phyloP scores from a whole-genome alignment of 2,797 vertebrate species.

The Esox masquinongy region DNA sequence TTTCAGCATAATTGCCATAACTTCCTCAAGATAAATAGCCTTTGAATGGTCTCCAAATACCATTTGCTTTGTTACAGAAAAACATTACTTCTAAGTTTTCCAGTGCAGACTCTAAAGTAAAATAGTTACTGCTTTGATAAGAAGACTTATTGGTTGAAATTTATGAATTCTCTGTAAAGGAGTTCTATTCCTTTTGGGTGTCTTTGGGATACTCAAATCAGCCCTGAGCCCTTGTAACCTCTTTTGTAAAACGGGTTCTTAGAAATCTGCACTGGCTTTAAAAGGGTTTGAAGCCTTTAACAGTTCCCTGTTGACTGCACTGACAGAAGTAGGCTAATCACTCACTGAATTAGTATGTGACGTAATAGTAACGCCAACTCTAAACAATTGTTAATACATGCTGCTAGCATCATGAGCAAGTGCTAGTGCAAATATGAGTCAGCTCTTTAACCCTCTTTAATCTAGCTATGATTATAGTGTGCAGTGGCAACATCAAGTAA shows the following conservation, averaged over 20 bases:
- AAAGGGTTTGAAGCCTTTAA: too few relatives aligned
- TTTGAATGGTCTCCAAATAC: background rate
- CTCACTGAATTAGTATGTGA: too few relatives aligned
- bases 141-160: slow-evolving; percentile 63
- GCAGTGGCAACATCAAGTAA: too few relatives aligned
- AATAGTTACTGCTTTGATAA: slow-evolving; percentile 70
- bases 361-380: too few relatives aligned
- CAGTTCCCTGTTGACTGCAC: too few relatives aligned
- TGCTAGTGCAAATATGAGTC: too few relatives aligned
- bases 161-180: slow-evolving; percentile 52
- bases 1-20: background rate
- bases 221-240: slow-evolving; percentile 44
- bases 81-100: slow-evolving; percentile 31
- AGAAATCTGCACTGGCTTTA: background rate
- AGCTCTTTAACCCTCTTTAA: too few relatives aligned
- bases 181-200: slow-evolving; percentile 47
- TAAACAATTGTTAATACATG: too few relatives aligned
- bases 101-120: slow-evolving; percentile 63
- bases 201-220: slow-evolving; percentile 54
- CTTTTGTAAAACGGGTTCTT: background rate
- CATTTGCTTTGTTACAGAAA: background rate
- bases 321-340: too few relatives aligned
- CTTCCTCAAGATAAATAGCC: background rate
- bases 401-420: too few relatives aligned
- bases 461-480: too few relatives aligned